These are phyloP conservation scores for Typhlichthys eigenmanni DNA, from an alignment of 2,797 vertebrate genomes.

Conservation along the genomic window DNA sequence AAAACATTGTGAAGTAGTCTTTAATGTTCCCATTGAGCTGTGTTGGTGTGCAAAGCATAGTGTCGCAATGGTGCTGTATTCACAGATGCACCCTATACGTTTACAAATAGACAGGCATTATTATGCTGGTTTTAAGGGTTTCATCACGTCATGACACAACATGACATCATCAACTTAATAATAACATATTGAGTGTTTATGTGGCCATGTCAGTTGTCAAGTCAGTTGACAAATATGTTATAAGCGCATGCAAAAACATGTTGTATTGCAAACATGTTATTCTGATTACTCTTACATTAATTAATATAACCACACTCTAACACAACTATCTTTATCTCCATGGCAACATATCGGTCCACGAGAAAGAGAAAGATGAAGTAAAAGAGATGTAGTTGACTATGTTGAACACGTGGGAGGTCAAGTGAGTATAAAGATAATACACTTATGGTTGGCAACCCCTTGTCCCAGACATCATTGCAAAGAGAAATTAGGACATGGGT, in stretches of 20 bases:
- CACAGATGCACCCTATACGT: neutral
- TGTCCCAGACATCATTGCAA: constrained; percentile 43
- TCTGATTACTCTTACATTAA: constrained; percentile 9
- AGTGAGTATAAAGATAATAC: constrained; percentile 36
- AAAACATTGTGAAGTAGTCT: neutral
- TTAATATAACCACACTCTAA: neutral
- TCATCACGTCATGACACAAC: constrained; percentile 23
- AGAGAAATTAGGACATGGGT: constrained; percentile 43
- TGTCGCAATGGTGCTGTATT: neutral
- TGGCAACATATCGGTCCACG: neutral
- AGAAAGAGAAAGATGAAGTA: neutral
- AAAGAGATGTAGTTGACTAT: constrained; percentile 13
- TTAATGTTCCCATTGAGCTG: neutral
- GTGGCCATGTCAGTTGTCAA: too few species aligned
- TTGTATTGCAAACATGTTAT: constrained; percentile 9
- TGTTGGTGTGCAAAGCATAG: neutral
- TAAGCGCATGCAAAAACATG: constrained; percentile 7
- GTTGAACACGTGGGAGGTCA: constrained; percentile 26
- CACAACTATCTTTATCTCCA: too few species aligned
- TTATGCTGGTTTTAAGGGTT: constrained; percentile 5
- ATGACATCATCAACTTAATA: constrained; percentile 12
- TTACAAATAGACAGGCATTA: neutral
- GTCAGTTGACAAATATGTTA: too few species aligned
- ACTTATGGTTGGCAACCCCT: constrained; percentile 32
- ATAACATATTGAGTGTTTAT: too few species aligned